Conservation (phyloP, 2,888 invertebrate genomes). For the Petrolisthes manimaculis region DNA sequence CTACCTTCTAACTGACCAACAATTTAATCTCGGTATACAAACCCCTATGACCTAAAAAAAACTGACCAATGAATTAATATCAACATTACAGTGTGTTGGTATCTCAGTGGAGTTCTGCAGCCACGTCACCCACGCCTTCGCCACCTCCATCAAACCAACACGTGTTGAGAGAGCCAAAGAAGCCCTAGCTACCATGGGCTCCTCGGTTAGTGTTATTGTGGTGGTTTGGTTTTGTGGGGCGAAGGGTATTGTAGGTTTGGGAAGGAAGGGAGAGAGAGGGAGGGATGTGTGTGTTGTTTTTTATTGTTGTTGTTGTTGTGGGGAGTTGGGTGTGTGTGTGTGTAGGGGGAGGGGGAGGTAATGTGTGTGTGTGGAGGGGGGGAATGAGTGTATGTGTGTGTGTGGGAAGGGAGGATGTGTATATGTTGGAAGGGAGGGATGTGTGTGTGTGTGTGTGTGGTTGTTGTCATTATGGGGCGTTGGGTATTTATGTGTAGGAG, state of each 20-base stretch:
- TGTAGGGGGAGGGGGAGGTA: neutral
- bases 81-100: constrained; percentile 79
- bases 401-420: neutral
- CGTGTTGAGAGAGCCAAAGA: constrained; percentile 84
- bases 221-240: neutral
- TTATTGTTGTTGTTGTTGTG: neutral
- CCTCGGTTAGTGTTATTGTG: constrained; percentile 80
- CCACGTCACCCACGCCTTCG: constrained; percentile 94
- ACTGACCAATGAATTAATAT: too few species aligned
- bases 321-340: neutral
- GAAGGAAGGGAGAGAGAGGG: neutral
- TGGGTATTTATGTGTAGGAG: too few species aligned
- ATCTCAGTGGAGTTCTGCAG: constrained; percentile 99
- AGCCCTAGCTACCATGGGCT: constrained; percentile 90
- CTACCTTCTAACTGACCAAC: too few species aligned
- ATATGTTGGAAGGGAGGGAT: neutral
- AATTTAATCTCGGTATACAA: too few species aligned
- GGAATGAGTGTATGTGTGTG: neutral
- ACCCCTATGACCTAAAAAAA: too few species aligned
- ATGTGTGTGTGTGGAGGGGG: neutral
- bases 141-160: constrained; percentile 80
- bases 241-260: neutral
- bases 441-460: neutral
- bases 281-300: neutral
- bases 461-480: too few species aligned